These are phyloP conservation scores for Pempheris klunzingeri DNA, from an alignment of 2,797 vertebrate species.

Conservation along the genomic window DNA sequence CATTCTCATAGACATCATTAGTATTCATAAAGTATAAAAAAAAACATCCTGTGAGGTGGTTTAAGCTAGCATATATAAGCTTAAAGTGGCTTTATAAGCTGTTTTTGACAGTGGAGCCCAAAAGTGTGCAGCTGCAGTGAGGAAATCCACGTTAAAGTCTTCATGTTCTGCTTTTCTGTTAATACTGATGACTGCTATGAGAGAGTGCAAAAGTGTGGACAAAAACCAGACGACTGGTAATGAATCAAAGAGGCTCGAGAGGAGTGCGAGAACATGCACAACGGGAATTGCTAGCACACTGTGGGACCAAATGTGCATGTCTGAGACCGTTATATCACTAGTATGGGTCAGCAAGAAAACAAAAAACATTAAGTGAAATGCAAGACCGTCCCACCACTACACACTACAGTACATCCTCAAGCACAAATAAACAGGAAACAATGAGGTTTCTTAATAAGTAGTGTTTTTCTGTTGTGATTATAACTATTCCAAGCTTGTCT, in stretches of 20 bases:
- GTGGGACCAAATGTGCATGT: conserved; percentile 63
- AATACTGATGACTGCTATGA: conserved; percentile 30
- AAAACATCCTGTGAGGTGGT: neutral
- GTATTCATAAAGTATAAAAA: conserved; percentile 23
- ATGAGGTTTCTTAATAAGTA: conserved; percentile 86
- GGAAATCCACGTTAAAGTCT: conserved; percentile 5
- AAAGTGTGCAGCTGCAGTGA: neutral
- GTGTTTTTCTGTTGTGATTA: conserved; percentile 86
- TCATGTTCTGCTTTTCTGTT: neutral
- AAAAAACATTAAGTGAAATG: conserved; percentile 85
- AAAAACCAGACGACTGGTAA: conserved; percentile 50
- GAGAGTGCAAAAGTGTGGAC: conserved; percentile 4
- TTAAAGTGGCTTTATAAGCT: neutral
- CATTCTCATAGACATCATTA: conserved; percentile 19
- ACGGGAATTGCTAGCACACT: conserved; percentile 69
- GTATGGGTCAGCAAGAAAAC: conserved; percentile 76
- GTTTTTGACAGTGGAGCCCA: neutral
- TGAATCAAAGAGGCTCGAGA: conserved; percentile 48
- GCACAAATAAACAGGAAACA: conserved; percentile 88
- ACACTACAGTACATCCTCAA: conserved; percentile 85
- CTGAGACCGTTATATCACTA: conserved; percentile 70
- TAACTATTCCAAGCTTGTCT: conserved; percentile 91
- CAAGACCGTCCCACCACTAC: conserved; percentile 93
- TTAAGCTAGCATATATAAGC: neutral
- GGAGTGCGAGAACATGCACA: conserved; percentile 62